Percentiles rank a stretch among this genome's conserved stretches.
These are phyloP conservation scores for Orthosia gracilis DNA, from an alignment of 2,888 invertebrate genomes.

Conservation along the genomic window DNA sequence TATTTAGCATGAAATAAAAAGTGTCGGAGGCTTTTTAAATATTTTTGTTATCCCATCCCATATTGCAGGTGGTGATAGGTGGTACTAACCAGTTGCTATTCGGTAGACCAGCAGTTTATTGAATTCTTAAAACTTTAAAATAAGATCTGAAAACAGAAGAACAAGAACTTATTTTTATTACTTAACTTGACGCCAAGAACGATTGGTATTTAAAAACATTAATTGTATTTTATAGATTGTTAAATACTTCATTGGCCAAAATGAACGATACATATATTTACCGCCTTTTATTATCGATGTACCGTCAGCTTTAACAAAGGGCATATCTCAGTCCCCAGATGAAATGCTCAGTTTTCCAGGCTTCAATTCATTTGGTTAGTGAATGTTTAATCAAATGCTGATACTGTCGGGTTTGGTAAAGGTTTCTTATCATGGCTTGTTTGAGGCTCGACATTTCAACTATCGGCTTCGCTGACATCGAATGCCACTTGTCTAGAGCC, in stretches of 20 bases:
- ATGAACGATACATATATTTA: constrained; percentile 31
- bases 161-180: neutral
- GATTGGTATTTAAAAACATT: neutral
- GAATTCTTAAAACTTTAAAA: neutral
- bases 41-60: too few species aligned
- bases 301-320: constrained; percentile 37
- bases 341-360: constrained; percentile 21
- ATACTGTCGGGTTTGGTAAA: constrained; percentile 28
- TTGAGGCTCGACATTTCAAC: too few species aligned
- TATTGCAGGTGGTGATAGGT: too few species aligned
- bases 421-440: constrained; percentile 27
- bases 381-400: constrained; percentile 47
- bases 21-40: too few species aligned
- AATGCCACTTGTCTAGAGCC: too few species aligned
- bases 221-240: neutral
- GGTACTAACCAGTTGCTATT: neutral
- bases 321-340: constrained; percentile 15
- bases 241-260: constrained; percentile 17
- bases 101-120: neutral
- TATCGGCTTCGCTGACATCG: too few species aligned
- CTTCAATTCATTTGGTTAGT: constrained; percentile 32
- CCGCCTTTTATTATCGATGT: constrained; percentile 26
- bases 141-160: neutral
- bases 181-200: constrained; percentile 1
- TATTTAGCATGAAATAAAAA: too few species aligned